Evolutionary conservation across 2,113 vertebrate genomes (phyloP).

Genomic region (Zingel zingel): DNA sequence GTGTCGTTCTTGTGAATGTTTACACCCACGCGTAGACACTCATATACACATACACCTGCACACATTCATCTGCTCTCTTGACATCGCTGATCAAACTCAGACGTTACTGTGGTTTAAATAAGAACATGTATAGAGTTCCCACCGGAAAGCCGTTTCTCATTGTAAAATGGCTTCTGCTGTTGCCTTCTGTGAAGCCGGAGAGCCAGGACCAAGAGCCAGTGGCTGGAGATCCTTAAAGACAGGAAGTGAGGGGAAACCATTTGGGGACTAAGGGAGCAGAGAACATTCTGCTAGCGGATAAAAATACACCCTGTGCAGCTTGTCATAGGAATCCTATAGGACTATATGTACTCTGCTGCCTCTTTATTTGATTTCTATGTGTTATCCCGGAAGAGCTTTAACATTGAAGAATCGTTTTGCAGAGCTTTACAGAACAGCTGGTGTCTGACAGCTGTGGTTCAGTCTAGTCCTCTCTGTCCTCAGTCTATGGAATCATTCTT

Average conservation of each 20-base stretch:
- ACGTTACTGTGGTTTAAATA: constrained; percentile 52
- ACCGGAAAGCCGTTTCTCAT: constrained; percentile 61
- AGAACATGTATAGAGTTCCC: constrained; percentile 53
- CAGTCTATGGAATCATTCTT: constrained; percentile 29
- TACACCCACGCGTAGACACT: constrained; percentile 19
- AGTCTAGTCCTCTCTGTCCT: constrained; percentile 37
- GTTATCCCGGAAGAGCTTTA: constrained; percentile 45
- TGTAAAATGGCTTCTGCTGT: constrained; percentile 57
- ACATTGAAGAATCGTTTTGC: constrained; percentile 42
- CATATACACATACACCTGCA: constrained; percentile 50
- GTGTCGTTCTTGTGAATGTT: constrained; percentile 32
- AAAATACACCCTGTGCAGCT: constrained; percentile 52
- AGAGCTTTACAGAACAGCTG: constrained; percentile 56
- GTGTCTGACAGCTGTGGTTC: constrained; percentile 51
- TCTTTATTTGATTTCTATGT: constrained; percentile 37
- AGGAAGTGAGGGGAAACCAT: constrained; percentile 76
- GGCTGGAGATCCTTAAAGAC: constrained; percentile 60
- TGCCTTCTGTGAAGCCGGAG: constrained; percentile 27
- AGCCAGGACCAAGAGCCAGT: constrained; percentile 20
- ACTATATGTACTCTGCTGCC: constrained; percentile 20
- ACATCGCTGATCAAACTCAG: constrained; percentile 53
- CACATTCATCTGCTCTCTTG: constrained; percentile 49
- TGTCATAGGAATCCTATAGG: constrained; percentile 43
- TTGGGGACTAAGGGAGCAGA: constrained; percentile 61
- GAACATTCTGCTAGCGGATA: constrained; percentile 55